phyloP scores from a whole-genome alignment of 1,140 invertebrate genomes.

The Diorhabda elongata region DNA sequence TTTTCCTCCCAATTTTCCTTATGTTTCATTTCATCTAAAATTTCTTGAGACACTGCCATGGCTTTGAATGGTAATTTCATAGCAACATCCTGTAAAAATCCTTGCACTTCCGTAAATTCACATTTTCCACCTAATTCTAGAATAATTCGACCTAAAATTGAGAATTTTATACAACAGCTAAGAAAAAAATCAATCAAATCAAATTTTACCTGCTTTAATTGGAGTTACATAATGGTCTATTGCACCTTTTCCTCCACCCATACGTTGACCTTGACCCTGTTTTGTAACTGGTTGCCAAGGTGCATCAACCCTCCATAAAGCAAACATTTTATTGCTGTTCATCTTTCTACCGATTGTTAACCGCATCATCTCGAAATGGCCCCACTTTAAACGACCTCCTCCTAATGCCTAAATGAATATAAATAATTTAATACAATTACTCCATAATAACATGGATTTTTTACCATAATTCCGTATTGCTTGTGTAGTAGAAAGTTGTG shows the following conservation, averaged over 20 bases:
- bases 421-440: neutral
- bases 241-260: constrained; percentile 95
- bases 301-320: constrained; percentile 89
- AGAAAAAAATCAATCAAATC: neutral
- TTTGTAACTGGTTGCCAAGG: constrained; percentile 94
- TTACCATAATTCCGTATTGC: constrained; percentile 87
- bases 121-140: constrained; percentile 90
- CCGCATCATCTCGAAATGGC: constrained; percentile 88
- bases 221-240: constrained; percentile 96
- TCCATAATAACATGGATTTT: neutral
- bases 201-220: constrained; percentile 65
- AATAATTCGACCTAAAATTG: constrained; percentile 70
- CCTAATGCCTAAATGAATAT: constrained; percentile 61
- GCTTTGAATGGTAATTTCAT: constrained; percentile 85
- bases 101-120: constrained; percentile 79
- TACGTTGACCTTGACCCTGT: constrained; percentile 83
- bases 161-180: neutral
- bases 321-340: constrained; percentile 79
- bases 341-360: constrained; percentile 70
- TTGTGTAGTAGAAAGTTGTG: constrained; percentile 82
- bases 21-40: constrained; percentile 60
- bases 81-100: constrained; percentile 65
- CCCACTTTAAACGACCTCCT: constrained; percentile 74
- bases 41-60: constrained; percentile 75
- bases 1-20: constrained; percentile 61